These are phyloP conservation scores for Meiosimyza decipiens DNA, from an alignment of 2,888 invertebrate species.

Conservation along the genomic window DNA sequence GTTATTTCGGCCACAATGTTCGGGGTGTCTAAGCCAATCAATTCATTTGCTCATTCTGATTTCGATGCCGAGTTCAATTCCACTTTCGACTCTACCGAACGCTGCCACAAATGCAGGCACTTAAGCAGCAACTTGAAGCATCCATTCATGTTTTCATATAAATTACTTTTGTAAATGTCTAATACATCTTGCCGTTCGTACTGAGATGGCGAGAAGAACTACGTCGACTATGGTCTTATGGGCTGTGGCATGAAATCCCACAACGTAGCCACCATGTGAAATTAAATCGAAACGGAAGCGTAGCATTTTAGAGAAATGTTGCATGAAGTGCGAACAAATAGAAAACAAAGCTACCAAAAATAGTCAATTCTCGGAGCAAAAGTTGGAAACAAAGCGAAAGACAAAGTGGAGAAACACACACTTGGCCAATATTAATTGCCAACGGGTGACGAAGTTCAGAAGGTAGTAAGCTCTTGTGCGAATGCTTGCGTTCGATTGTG, in stretches of 20 bases:
- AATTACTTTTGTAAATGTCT: slow-evolving; percentile 20
- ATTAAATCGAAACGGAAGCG: slow-evolving; percentile 23
- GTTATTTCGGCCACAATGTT: slow-evolving; percentile 45
- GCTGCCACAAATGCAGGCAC: too few relatives aligned
- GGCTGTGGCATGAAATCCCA: not conserved
- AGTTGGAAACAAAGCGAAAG: not conserved
- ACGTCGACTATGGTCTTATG: not conserved
- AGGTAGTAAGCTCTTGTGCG: not conserved
- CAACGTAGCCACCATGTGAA: slow-evolving; percentile 9
- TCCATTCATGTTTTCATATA: slow-evolving; percentile 9
- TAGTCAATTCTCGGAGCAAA: not conserved
- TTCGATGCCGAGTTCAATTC: too few relatives aligned
- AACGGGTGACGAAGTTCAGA: slow-evolving; percentile 45
- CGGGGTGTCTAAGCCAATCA: slow-evolving; percentile 46
- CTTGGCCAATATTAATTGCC: slow-evolving; percentile 41
- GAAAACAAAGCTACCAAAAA: slow-evolving; percentile 11
- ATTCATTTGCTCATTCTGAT: slow-evolving; percentile 38
- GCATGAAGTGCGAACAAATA: slow-evolving; percentile 32
- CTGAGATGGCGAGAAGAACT: not conserved
- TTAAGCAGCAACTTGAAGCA: not conserved
- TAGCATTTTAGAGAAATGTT: slow-evolving; percentile 18
- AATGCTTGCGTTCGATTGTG: slow-evolving; percentile 33
- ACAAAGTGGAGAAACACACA: slow-evolving; percentile 12
- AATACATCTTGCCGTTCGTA: not conserved
- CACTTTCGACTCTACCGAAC: too few relatives aligned